phyloP scores from a whole-genome alignment of 2,797 vertebrate genomes.

The Arctocebus calabarensis region DNA sequence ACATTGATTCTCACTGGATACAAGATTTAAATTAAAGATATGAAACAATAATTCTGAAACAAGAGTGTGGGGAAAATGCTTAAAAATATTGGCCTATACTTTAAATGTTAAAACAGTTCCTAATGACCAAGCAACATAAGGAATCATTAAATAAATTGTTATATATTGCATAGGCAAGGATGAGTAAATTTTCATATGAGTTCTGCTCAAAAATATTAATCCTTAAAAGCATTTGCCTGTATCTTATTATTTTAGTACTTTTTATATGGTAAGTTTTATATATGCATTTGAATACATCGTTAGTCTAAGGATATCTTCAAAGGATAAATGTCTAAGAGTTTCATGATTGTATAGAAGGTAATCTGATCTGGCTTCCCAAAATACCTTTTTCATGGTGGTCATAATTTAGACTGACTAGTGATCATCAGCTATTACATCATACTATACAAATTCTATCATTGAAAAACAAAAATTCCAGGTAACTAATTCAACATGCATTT shows the following conservation, averaged over 20 bases:
- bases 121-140: background rate
- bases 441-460: background rate
- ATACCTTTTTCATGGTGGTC: conserved; percentile 11
- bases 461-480: background rate
- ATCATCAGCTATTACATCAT: background rate
- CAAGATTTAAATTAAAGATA: too few relatives aligned
- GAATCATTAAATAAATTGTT: conserved; percentile 38
- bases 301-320: background rate
- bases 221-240: background rate
- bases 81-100: too few relatives aligned
- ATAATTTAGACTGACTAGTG: background rate
- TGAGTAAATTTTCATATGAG: conserved; percentile 20
- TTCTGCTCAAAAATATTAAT: conserved; percentile 13
- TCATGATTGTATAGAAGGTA: background rate
- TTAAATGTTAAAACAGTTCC: background rate
- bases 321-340: background rate
- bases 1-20: too few relatives aligned
- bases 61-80: too few relatives aligned
- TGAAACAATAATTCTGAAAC: too few relatives aligned
- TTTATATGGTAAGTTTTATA: conserved; percentile 34
- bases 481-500: background rate
- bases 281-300: background rate
- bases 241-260: background rate
- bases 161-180: background rate
- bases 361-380: conserved; percentile 43